Conservation (phyloP, 2,888 invertebrate genomes). For the Lasioglossum morio region DNA sequence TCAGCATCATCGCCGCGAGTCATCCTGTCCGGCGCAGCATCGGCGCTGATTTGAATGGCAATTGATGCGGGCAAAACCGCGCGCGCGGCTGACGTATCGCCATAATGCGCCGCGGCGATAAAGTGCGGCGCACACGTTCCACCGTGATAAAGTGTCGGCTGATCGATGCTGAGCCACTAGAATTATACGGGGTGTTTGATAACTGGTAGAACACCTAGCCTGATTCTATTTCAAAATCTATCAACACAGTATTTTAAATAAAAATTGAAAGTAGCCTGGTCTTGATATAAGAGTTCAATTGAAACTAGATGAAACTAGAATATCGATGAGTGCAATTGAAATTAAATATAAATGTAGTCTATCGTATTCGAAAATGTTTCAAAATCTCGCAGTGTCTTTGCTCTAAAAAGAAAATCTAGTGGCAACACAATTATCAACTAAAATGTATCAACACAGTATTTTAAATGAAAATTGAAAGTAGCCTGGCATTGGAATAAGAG, state of each 20-base stretch:
- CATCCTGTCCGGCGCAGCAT: slow-evolving; percentile 64
- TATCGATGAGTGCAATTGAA: neutral
- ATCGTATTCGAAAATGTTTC: neutral
- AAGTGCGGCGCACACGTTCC: slow-evolving; percentile 67
- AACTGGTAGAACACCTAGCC: neutral
- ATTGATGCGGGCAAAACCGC: slow-evolving; percentile 80
- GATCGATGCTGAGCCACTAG: slow-evolving; percentile 68
- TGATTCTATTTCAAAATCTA: neutral
- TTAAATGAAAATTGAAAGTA: no score
- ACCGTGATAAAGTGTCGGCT: slow-evolving; percentile 71
- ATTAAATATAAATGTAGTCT: neutral
- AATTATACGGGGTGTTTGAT: slow-evolving; percentile 25
- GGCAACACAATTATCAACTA: no score
- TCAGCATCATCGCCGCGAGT: slow-evolving; percentile 42
- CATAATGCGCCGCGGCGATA: slow-evolving; percentile 74
- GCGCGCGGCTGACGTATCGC: slow-evolving; percentile 73
- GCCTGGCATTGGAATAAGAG: no score
- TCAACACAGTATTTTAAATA: no score
- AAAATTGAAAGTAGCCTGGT: no score
- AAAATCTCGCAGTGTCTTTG: no score
- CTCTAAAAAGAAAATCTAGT: no score
- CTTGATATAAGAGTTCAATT: no score
- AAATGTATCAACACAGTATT: no score
- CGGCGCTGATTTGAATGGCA: slow-evolving; percentile 79
- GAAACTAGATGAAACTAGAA: neutral